Conservation (phyloP, 2,797 vertebrate species). For the Morelia viridis region DNA sequence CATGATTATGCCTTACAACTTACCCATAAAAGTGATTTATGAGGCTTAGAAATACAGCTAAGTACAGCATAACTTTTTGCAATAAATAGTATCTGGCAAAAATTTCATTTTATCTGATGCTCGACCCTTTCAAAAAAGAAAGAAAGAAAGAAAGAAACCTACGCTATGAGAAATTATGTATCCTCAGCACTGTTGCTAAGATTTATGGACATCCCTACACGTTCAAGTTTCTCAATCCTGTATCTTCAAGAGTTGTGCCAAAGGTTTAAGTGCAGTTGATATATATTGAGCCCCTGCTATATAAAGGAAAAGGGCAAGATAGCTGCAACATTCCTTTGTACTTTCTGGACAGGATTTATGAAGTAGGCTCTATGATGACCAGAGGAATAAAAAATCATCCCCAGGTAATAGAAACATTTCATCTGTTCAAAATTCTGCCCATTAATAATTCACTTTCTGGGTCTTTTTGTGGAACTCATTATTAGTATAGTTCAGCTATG, state of each 20-base stretch:
- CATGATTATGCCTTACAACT: conserved; percentile 41
- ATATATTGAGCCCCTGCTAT: neutral
- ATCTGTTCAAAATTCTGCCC: neutral
- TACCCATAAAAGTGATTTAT: conserved; percentile 45
- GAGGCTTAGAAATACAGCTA: conserved; percentile 49
- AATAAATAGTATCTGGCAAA: conserved; percentile 16
- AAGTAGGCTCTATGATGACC: neutral
- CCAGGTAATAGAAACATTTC: neutral
- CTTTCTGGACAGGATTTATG: neutral
- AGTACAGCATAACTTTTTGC: conserved; percentile 25
- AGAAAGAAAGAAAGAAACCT: neutral
- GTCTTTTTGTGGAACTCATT: neutral
- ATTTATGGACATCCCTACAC: neutral
- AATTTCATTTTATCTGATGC: neutral
- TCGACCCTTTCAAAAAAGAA: conserved; percentile 21
- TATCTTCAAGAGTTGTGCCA: neutral
- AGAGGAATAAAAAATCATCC: neutral
- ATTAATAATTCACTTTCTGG: neutral
- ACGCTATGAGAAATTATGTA: neutral
- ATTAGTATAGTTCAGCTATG: neutral
- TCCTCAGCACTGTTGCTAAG: fast-evolving
- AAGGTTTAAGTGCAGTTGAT: neutral
- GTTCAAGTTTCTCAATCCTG: neutral
- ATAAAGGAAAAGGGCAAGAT: neutral
- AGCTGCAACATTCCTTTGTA: neutral